Percentiles rank a stretch among this genome's conserved stretches.
phyloP scores from a whole-genome alignment of 2,888 invertebrate genomes.

The Piscicola geometra region DNA sequence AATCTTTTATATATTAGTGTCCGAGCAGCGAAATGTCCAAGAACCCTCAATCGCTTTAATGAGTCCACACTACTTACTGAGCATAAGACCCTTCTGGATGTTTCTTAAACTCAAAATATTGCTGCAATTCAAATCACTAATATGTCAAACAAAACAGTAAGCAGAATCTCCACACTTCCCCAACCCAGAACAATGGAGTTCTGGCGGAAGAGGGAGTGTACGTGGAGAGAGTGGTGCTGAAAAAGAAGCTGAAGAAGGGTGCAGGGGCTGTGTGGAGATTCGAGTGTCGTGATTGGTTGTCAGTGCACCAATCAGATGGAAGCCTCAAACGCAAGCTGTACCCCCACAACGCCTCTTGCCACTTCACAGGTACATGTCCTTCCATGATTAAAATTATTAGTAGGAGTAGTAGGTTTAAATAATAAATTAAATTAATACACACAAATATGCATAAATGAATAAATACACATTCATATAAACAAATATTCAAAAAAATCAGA shows the following conservation, averaged over 20 bases:
- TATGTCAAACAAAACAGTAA: background rate
- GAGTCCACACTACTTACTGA: background rate
- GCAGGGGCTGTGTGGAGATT: slow-evolving; percentile 51
- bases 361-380: background rate
- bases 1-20: too few relatives aligned
- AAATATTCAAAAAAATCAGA: too few relatives aligned
- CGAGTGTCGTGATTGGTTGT: slow-evolving; percentile 54
- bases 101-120: background rate
- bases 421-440: too few relatives aligned
- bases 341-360: background rate
- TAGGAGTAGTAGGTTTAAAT: too few relatives aligned
- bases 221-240: slow-evolving; percentile 52
- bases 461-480: too few relatives aligned
- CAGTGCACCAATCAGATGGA: slow-evolving; percentile 53
- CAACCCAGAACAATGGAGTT: slow-evolving; percentile 53
- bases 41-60: too few relatives aligned
- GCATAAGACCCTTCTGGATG: background rate
- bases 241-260: slow-evolving; percentile 45
- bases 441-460: too few relatives aligned
- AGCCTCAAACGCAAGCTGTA: slow-evolving; percentile 46
- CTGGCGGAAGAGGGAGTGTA: slow-evolving; percentile 54
- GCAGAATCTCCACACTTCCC: background rate
- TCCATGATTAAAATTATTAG: background rate
- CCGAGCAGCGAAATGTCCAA: too few relatives aligned
- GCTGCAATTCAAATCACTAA: too few relatives aligned